Evolutionary conservation across 2,888 invertebrate species (phyloP).

Genomic region (Yponomeuta sedellus): DNA sequence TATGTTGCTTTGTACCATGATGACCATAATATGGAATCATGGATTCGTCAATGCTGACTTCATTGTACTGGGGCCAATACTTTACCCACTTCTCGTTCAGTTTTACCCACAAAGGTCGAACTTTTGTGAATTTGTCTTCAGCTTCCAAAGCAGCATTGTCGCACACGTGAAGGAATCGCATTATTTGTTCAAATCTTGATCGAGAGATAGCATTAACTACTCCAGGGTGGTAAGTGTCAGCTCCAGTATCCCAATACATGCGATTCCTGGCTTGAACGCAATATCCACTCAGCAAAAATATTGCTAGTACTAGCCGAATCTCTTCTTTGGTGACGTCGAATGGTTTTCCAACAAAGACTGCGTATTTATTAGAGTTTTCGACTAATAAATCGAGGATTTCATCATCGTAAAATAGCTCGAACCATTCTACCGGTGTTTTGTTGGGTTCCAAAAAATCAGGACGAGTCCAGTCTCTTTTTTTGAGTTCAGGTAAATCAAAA

Average conservation of each 20-base stretch:
- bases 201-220: constrained; percentile 30
- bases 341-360: not conserved
- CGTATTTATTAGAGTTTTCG: not conserved
- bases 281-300: constrained; percentile 22
- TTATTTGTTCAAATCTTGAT: constrained; percentile 31
- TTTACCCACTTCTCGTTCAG: constrained; percentile 29
- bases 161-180: constrained; percentile 31
- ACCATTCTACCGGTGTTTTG: too few relatives aligned
- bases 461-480: too few relatives aligned
- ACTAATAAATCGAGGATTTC: not conserved
- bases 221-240: constrained; percentile 28
- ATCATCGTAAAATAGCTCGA: too few relatives aligned
- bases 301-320: constrained; percentile 10
- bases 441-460: too few relatives aligned
- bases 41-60: constrained; percentile 33
- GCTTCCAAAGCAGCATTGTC: constrained; percentile 28
- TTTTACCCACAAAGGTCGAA: constrained; percentile 28
- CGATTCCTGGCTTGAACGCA: constrained; percentile 23
- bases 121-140: constrained; percentile 32
- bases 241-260: constrained; percentile 31
- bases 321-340: constrained; percentile 6
- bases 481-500: too few relatives aligned
- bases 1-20: constrained; percentile 29
- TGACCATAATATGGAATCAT: constrained; percentile 39
- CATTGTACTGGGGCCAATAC: constrained; percentile 25